Conservation (phyloP, 37 sponge, comb jelly and placozoan species). For the Haliclona indistincta region DNA sequence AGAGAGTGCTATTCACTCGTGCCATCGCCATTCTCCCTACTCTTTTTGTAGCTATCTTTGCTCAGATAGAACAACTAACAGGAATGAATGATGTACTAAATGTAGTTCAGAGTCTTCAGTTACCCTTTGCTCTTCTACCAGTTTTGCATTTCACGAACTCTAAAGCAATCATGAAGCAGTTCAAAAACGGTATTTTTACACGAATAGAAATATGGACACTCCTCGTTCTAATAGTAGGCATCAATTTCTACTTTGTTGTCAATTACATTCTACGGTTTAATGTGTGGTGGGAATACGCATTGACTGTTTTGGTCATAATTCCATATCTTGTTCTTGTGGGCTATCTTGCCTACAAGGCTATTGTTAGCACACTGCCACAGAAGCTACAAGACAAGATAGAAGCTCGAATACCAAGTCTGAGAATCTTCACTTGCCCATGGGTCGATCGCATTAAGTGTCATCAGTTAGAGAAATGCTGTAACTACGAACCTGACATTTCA, state of each 20-base stretch:
- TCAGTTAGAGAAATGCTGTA: neutral
- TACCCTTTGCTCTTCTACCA: slow-evolving; percentile 73
- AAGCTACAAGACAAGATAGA: slow-evolving; percentile 9
- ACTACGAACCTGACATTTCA: too few species aligned
- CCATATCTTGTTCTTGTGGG: slow-evolving; percentile 27
- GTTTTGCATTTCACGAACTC: slow-evolving; percentile 64
- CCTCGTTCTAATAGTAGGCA: slow-evolving; percentile 58
- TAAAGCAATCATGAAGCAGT: slow-evolving; percentile 48
- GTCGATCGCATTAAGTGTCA: neutral
- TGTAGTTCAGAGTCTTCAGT: slow-evolving; percentile 71
- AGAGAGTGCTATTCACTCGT: slow-evolving; percentile 73
- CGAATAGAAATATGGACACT: slow-evolving; percentile 53
- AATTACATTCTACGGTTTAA: neutral
- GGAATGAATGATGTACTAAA: slow-evolving; percentile 82
- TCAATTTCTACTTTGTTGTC: slow-evolving; percentile 69
- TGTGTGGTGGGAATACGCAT: slow-evolving; percentile 5
- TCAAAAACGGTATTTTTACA: slow-evolving; percentile 52
- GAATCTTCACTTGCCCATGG: neutral
- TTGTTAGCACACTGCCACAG: slow-evolving; percentile 28
- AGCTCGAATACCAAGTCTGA: neutral
- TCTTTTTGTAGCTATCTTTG: slow-evolving; percentile 51
- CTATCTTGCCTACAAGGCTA: slow-evolving; percentile 38
- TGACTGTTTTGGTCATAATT: neutral
- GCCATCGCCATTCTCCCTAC: slow-evolving; percentile 72
- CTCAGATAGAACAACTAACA: slow-evolving; percentile 55